Percentiles rank a stretch among this genome's conserved stretches.
These are phyloP conservation scores for Drosophila bunnanda DNA, from an alignment of 2,888 invertebrate species.

Conservation along the genomic window DNA sequence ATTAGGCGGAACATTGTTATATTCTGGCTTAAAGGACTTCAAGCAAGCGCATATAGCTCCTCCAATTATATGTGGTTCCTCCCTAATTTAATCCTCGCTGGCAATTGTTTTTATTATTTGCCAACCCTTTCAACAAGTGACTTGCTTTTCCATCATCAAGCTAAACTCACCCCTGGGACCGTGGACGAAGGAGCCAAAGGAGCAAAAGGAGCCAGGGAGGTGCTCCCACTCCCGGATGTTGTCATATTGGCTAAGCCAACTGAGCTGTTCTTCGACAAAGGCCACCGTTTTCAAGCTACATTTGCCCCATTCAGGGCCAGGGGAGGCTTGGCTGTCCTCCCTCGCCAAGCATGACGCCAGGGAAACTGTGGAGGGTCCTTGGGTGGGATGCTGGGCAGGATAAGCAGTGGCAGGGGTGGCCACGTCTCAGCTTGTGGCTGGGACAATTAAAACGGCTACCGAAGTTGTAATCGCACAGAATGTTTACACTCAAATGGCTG, in stretches of 20 bases:
- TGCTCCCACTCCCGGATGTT: slow-evolving; percentile 32
- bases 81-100: slow-evolving; percentile 30
- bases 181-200: background rate
- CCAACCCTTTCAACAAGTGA: slow-evolving; percentile 72
- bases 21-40: background rate
- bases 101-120: slow-evolving; percentile 48
- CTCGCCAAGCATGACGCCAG: slow-evolving; percentile 58
- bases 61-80: slow-evolving; percentile 31
- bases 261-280: slow-evolving; percentile 59
- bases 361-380: slow-evolving; percentile 57
- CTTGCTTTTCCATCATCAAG: slow-evolving; percentile 49
- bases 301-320: slow-evolving; percentile 61
- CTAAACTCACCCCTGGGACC: slow-evolving; percentile 41
- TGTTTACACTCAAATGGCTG: slow-evolving; percentile 77
- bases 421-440: slow-evolving; percentile 57
- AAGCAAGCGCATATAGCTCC: slow-evolving; percentile 3
- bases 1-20: background rate
- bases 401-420: slow-evolving; percentile 8
- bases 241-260: slow-evolving; percentile 74
- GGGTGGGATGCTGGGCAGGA: slow-evolving; percentile 14
- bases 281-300: slow-evolving; percentile 77
- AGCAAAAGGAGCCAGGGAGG: background rate
- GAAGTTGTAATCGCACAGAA: slow-evolving; percentile 78
- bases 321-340: slow-evolving; percentile 2
- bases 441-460: slow-evolving; percentile 76